These are phyloP conservation scores for Ostrea edulis DNA, from an alignment of 1,140 invertebrate genomes.

Conservation along the genomic window DNA sequence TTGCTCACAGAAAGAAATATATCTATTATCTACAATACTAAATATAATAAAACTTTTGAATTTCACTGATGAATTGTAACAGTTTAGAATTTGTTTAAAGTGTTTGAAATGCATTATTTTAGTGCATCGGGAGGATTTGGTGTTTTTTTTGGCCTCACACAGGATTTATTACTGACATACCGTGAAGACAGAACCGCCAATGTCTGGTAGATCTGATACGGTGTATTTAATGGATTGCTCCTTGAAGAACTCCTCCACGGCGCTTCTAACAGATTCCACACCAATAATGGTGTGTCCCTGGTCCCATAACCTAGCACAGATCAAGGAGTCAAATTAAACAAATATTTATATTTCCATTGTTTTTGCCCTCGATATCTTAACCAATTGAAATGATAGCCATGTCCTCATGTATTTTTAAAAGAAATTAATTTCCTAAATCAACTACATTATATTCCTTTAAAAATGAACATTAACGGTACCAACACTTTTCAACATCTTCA, in stretches of 20 bases:
- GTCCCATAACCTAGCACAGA: conserved; percentile 34
- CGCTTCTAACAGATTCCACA: conserved; percentile 56
- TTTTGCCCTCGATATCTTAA: background rate
- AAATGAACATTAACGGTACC: too few relatives aligned
- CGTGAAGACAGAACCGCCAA: background rate
- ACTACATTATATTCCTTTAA: too few relatives aligned
- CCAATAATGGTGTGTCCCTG: conserved; percentile 60
- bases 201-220: background rate
- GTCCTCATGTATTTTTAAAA: background rate
- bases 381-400: background rate
- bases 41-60: too few relatives aligned
- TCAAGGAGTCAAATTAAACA: background rate
- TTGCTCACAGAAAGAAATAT: too few relatives aligned
- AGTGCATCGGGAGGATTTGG: too few relatives aligned
- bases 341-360: background rate
- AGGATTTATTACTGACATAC: background rate
- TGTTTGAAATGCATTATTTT: too few relatives aligned
- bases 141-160: too few relatives aligned
- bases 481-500: too few relatives aligned
- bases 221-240: conserved; percentile 58
- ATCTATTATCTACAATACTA: too few relatives aligned
- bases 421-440: too few relatives aligned
- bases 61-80: too few relatives aligned
- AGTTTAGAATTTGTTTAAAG: too few relatives aligned
- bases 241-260: conserved; percentile 60